These are phyloP conservation scores for Lepidurus arcticus DNA, from an alignment of 1,140 invertebrate species.

Conservation along the genomic window DNA sequence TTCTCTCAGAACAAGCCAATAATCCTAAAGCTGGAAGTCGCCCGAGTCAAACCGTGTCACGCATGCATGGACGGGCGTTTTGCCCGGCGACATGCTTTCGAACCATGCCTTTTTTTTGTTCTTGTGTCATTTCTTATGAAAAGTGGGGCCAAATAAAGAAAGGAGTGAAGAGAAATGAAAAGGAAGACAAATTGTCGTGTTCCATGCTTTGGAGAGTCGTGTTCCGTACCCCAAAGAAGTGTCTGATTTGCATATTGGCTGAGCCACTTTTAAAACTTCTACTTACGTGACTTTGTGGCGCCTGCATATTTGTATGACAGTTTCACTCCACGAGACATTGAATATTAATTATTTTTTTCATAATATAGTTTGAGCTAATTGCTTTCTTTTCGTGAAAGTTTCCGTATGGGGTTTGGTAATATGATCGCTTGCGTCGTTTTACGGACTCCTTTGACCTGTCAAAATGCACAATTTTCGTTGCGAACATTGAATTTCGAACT, in stretches of 20 bases:
- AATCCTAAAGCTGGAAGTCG: not conserved
- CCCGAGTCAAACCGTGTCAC: not conserved
- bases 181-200: not conserved
- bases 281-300: not conserved
- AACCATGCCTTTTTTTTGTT: not conserved
- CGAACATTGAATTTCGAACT: too few relatives aligned
- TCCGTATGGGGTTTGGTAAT: too few relatives aligned
- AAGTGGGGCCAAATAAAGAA: not conserved
- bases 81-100: not conserved
- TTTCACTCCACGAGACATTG: not conserved
- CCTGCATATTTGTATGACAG: not conserved
- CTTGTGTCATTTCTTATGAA: not conserved
- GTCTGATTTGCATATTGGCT: not conserved
- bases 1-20: too few relatives aligned
- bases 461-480: too few relatives aligned
- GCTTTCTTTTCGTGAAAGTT: too few relatives aligned
- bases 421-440: too few relatives aligned
- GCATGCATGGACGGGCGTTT: not conserved
- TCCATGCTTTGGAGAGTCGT: not conserved
- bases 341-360: not conserved
- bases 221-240: not conserved
- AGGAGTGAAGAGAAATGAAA: not conserved
- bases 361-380: too few relatives aligned
- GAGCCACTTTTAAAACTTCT: not conserved
- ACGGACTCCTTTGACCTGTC: too few relatives aligned